These are phyloP conservation scores for Phylloscopus collybita DNA, from an alignment of 2,797 vertebrate species.

Conservation along the genomic window DNA sequence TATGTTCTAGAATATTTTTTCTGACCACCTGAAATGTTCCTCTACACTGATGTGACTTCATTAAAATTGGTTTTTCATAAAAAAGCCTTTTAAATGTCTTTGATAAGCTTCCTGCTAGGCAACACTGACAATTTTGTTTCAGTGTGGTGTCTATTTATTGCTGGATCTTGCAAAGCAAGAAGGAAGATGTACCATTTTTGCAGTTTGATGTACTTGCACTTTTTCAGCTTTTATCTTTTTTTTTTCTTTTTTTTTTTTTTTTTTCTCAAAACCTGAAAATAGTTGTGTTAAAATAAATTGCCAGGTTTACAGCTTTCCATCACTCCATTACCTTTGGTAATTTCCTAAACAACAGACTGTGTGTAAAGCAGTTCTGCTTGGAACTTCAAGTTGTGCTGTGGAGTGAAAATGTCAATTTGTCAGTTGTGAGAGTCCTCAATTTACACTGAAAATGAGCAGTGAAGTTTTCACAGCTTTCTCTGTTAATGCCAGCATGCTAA, in stretches of 20 bases:
- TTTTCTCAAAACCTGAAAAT: neutral
- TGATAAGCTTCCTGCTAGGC: neutral
- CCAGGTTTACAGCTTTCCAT: neutral
- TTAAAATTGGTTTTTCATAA: neutral
- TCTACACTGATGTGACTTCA: neutral
- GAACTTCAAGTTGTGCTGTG: neutral
- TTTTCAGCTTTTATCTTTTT: neutral
- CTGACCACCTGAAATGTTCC: neutral
- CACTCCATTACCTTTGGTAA: neutral
- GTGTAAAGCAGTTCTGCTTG: neutral
- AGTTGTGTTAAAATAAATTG: neutral
- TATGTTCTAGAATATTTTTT: neutral
- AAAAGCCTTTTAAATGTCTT: neutral
- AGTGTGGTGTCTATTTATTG: neutral
- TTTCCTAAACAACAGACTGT: neutral
- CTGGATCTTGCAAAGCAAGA: neutral
- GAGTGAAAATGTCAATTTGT: neutral
- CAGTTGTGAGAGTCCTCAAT: neutral
- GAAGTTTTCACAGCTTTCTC: constrained; percentile 32
- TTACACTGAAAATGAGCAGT: constrained; percentile 25
- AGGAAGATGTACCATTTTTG: neutral
- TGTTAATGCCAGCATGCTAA: neutral
- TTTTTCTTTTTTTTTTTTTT: neutral
- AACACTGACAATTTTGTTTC: neutral
- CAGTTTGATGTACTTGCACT: neutral